Base-by-base conservation (phyloP, 2,797 vertebrate species). In the Tangara arthus region DNA sequence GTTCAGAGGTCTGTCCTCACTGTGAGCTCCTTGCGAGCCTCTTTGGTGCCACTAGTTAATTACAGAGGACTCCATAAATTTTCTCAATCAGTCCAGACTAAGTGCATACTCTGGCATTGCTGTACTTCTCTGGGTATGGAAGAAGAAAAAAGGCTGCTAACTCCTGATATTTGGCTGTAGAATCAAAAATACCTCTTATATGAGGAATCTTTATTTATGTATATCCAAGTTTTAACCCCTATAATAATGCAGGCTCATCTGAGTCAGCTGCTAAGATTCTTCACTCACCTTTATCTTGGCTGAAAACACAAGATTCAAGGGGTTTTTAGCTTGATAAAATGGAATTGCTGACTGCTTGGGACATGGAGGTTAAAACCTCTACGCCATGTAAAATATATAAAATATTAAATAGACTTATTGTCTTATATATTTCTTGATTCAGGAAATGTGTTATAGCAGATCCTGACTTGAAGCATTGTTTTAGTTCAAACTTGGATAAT, bases 261-360 rank as follows among this genome's bases (percentile, higher is more conserved):
- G 70, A 88, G 71, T 89, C 87, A 79, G 53, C 91, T 72, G 52
- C 60, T 72, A 6, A 53, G 35, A 60, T 49, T 55, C 32, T 60
- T 60, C 46, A 60, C 8, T 65, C 15, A n/a, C 19, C 34, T 60
- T 71, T 47, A 72, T 73, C 88, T 94, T 97, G 93, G 86, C 83
- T 95, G 65, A 65, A 93, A 95, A 71, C 53, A 86, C 39, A 93
- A 91, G 8, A 2, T 79, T 56, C 69, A 76, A 76, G 73, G 50
- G 26, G 15, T 32, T 96, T 96, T 94, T 87, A 95, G 47, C 63
- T 79, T 85, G 73, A 68, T 60, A 83, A 80, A 96, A 82, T 88
- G 37, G 55, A 92, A 61, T 92, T 95, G 68, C 77, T 89, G 63
- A n/a, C 90, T 95, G 65, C 72, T 75, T 63, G 73, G 28, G 91